Base-by-base conservation (phyloP, 2,888 invertebrate genomes). In the Drosophila kambysellisi region DNA sequence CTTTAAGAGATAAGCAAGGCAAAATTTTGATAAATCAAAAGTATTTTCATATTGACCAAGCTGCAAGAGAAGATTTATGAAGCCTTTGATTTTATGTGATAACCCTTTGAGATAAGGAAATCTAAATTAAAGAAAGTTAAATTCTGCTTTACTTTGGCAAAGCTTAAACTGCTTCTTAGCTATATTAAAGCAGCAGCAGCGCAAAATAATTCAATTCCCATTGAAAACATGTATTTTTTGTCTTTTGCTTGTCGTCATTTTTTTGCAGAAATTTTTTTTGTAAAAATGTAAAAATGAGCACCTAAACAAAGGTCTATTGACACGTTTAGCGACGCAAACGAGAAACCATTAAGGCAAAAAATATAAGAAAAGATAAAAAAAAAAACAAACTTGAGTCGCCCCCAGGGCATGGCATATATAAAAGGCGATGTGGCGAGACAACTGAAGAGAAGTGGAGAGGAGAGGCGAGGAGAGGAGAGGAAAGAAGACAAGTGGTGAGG, bases 251-350 rank as follows among this genome's bases (percentile, higher is more conserved):
- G 12, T 41, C n/a, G 4, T 41, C 39, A 39, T 20, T 12, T 17
- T 29, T 50, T 17, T 9, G 9, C 20, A 25, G 0, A 46, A 46
- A 46, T n/a, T n/a, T n/a, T n/a, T n/a, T n/a, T n/a, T 46, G 15
- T 15, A 12, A 46, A 46, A 25, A 25, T 25, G 25, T 25, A 12
- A 20, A 46, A 46, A 46, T 12, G 50, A 32, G n/a, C 52, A 54
- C 46, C 68, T 74, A 61, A 71, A 64, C 59, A 33, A 35, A 61
- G 29, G 43, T 67, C 78, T 62, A 63, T 70, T 77, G 80, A 66
- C 77, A 79, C 69, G 79, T 79, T 79, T 79, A 69, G 51, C 61
- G 58, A 39, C 56, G 61, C 59, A 71, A 71, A 67, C 70, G 64
- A 61, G 76, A 54, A 62, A 52, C 59, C 37, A 72, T 76, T 81